These are phyloP conservation scores for Propithecus deckenii DNA, from an alignment of 2,797 vertebrate genomes.

Conservation along the genomic window DNA sequence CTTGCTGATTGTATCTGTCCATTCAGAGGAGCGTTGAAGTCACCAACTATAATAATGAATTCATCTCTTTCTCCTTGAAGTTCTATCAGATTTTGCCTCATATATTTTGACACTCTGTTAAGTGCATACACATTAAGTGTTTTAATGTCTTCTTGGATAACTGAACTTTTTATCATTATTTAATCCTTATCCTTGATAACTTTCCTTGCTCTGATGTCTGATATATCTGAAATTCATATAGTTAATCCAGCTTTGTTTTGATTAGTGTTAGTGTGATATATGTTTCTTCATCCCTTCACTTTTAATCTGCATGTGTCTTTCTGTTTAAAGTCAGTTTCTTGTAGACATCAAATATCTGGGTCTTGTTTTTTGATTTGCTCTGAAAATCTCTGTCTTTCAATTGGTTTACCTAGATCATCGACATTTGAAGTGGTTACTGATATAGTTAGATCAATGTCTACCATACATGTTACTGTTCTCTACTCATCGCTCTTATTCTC, in stretches of 20 bases:
- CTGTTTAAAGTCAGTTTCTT: not conserved
- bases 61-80: not conserved
- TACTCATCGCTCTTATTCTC: not conserved
- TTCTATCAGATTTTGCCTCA: not conserved
- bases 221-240: not conserved
- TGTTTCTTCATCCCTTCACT: not conserved
- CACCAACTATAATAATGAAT: not conserved
- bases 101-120: not conserved
- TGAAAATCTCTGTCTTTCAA: not conserved
- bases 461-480: not conserved
- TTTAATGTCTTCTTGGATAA: not conserved
- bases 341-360: not conserved
- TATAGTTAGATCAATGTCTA: not conserved
- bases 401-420: not conserved
- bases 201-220: not conserved
- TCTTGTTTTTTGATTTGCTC: not conserved
- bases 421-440: not conserved
- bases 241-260: not conserved
- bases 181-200: not conserved
- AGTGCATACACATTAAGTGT: not conserved
- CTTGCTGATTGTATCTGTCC: not conserved
- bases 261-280: not conserved
- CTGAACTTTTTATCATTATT: not conserved
- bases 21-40: not conserved
- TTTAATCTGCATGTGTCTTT: not conserved